Evolutionary conservation across 2,797 vertebrate genomes (phyloP), one percentile per base, ranked within the genome.

Genomic region (Mustela erminea): DNA sequence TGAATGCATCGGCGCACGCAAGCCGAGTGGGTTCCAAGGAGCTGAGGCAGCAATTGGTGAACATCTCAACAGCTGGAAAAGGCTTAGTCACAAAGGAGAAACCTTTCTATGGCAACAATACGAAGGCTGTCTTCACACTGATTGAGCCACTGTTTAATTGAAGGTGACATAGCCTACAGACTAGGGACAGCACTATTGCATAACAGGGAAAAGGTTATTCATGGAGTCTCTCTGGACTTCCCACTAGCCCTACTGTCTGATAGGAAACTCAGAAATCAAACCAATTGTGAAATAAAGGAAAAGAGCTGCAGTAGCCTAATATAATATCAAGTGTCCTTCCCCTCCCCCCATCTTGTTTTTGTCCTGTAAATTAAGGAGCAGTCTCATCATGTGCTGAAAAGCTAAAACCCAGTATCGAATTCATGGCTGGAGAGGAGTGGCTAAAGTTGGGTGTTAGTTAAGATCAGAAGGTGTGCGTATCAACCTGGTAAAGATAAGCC

Each of bases 51-150:
- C 46, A 92, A 89, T 41, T 93, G 96, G 93, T 95, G 87, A 98
- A 98, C 1, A 0, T 95, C 98, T 88, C 98, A 96, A 98, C 98
- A 98, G 98, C 98, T 98, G 98, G 98, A 98, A 98, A 98, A 97
- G 98, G 68, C 96, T 90, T 96, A 96, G 82, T 98, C 58, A 84
- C 92, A 92, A 94, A 90, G 94, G 84, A 97, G 97, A 81, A 98
- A n/a, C 9, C 49, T 97, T 95, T 96, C 70, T 98, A 95, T 75
- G 70, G 92, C 27, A 96, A 89, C 49, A 95, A 64, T 94, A 83
- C 27, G 95, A 92, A 97, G 62, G 80, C 98, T 98, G 97, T 97
- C 96, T 98, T 98, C 90, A 95, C 43, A 88, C 52, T 72, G 92
- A 97, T 68, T 84, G 88, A 98, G 97, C 49, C 85, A 94, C 90